A percentile compares a stretch with the other conserved stretches of the same genome.
Conservation (phyloP, 2,797 vertebrate genomes). For the Arrhamphus sclerolepis region DNA sequence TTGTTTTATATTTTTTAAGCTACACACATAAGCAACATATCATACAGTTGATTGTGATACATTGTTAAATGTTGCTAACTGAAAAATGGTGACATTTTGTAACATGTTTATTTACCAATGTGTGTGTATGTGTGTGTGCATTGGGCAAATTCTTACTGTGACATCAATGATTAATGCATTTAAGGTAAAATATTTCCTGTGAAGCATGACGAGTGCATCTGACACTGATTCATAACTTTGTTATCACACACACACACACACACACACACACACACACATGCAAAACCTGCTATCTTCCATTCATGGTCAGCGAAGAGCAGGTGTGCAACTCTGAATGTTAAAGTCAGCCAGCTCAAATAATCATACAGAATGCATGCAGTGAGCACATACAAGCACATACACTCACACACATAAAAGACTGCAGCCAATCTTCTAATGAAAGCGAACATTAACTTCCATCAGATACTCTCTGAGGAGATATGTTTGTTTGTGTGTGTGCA, state of each 20-base stretch:
- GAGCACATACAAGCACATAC: conserved; percentile 12
- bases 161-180: conserved; percentile 58
- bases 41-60: conserved; percentile 2
- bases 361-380: conserved; percentile 24
- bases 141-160: conserved; percentile 41
- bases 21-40: conserved; percentile 6
- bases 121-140: no score
- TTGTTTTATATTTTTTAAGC: not conserved
- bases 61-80: conserved; percentile 2
- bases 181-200: conserved; percentile 54
- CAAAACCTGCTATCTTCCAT: conserved; percentile 6
- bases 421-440: conserved; percentile 94
- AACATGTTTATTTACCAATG: conserved; percentile 17
- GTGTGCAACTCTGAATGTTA: conserved; percentile 21
- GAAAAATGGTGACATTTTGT: conserved; percentile 5
- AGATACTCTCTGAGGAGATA: conserved; percentile 89
- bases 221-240: conserved; percentile 48
- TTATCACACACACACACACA: conserved; percentile 5
- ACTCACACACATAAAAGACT: conserved; percentile 62
- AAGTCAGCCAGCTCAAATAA: conserved; percentile 31
- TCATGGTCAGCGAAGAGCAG: conserved; percentile 18
- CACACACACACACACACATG: conserved; percentile 9
- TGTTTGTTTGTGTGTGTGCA: conserved; percentile 41
- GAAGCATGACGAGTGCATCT: conserved; percentile 26
- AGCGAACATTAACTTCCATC: conserved; percentile 91